Evolutionary conservation across 2,113 vertebrate genomes (phyloP).

Genomic region (Oreochromis tanganicae): DNA sequence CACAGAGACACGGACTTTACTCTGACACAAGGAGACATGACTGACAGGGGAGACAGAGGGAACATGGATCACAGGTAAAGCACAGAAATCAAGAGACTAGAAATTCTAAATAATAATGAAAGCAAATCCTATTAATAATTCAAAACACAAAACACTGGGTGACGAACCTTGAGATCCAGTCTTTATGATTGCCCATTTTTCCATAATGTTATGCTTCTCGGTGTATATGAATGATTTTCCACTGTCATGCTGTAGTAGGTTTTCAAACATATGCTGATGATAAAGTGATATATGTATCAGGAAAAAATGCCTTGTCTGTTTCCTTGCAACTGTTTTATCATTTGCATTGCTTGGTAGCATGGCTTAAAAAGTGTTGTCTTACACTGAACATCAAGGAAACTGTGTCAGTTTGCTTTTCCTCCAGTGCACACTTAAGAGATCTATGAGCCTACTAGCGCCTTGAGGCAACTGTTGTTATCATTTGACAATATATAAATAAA

Average conservation of each 20-base stretch:
- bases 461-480: background rate
- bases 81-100: background rate
- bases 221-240: background rate
- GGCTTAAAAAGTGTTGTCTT: background rate
- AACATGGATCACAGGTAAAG: background rate
- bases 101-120: background rate
- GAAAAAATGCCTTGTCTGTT: background rate
- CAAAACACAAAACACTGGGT: background rate
- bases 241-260: background rate
- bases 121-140: background rate
- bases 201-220: rapidly evolving
- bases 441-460: background rate
- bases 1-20: background rate
- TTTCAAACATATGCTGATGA: background rate
- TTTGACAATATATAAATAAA: background rate
- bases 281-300: background rate
- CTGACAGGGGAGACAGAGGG: background rate
- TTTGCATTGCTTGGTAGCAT: background rate
- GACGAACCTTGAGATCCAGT: background rate
- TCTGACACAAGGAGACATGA: background rate
- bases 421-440: background rate
- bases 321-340: background rate
- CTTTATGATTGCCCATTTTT: background rate
- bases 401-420: background rate
- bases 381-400: background rate